A percentile compares a stretch with the other conserved stretches of the same genome.
Conservation (phyloP, 2,797 vertebrate genomes). For the Cynodonichthys magdalenae region DNA sequence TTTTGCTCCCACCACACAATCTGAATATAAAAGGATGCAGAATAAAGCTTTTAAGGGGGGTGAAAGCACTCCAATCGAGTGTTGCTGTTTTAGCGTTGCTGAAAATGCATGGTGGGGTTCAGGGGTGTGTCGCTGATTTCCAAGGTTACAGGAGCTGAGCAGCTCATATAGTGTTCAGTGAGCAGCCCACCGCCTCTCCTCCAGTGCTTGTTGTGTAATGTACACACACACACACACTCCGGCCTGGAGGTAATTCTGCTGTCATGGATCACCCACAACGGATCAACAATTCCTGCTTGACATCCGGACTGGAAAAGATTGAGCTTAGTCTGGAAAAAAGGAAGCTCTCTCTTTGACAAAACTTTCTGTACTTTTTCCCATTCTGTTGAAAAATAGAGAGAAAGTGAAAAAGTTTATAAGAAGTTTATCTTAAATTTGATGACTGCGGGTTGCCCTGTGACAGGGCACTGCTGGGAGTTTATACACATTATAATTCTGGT, state of each 20-base stretch:
- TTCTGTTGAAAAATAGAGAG: neutral
- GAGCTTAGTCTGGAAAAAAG: neutral
- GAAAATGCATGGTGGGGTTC: slow-evolving; percentile 69
- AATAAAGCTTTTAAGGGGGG: slow-evolving; percentile 73
- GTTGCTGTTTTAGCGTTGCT: slow-evolving; percentile 56
- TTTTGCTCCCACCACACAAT: slow-evolving; percentile 50
- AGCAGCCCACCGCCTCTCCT: slow-evolving; percentile 24
- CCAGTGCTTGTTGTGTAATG: slow-evolving; percentile 56
- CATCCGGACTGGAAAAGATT: slow-evolving; percentile 14
- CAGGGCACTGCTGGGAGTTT: slow-evolving; percentile 13
- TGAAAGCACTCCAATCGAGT: slow-evolving; percentile 74
- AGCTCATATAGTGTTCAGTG: slow-evolving; percentile 22
- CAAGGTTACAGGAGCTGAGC: slow-evolving; percentile 53
- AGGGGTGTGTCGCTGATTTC: slow-evolving; percentile 55
- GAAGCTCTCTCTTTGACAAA: slow-evolving; percentile 8
- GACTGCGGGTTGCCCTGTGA: slow-evolving; percentile 23
- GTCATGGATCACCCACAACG: slow-evolving; percentile 30
- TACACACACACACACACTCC: slow-evolving; percentile 13
- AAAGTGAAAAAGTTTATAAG: slow-evolving; percentile 3
- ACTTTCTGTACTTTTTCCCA: slow-evolving; percentile 5
- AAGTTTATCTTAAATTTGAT: slow-evolving; percentile 10
- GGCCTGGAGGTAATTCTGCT: slow-evolving; percentile 30
- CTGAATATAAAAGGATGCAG: slow-evolving; percentile 69
- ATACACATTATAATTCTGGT: slow-evolving; percentile 18
- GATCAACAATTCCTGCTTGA: slow-evolving; percentile 19